Evolutionary conservation across 2,797 vertebrate species (phyloP).

Genomic region (Notoglanidium macrostoma): DNA sequence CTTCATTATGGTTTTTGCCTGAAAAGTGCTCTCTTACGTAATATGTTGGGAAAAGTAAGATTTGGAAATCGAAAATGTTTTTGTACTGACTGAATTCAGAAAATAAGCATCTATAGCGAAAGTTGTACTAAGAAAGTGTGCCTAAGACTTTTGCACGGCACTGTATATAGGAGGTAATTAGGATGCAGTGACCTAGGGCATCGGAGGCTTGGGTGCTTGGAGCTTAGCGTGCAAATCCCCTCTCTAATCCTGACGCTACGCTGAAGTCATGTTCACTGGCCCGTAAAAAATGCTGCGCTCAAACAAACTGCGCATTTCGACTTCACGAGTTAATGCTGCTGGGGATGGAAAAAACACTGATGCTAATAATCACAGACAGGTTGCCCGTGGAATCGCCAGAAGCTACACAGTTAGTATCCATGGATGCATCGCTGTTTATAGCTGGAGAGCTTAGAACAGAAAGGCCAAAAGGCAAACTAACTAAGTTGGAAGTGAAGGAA

Average conservation of each 20-base stretch:
- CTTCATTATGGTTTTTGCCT: too few species aligned
- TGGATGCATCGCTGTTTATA: not conserved
- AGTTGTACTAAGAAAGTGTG: too few species aligned
- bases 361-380: constrained; percentile 18
- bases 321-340: constrained; percentile 17
- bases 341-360: not conserved
- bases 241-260: constrained; percentile 71
- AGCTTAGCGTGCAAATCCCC: constrained; percentile 76
- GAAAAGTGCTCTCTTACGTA: too few species aligned
- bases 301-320: constrained; percentile 31
- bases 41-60: too few species aligned
- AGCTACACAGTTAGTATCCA: not conserved
- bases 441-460: not conserved
- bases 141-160: not conserved
- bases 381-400: not conserved
- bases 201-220: constrained; percentile 66
- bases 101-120: too few species aligned
- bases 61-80: too few species aligned
- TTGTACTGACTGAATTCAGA: too few species aligned
- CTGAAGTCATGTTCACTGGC: constrained; percentile 64
- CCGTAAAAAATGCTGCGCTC: constrained; percentile 58
- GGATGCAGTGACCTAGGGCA: constrained; percentile 48
- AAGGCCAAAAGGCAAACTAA: not conserved
- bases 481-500: not conserved
- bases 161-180: constrained; percentile 19